phyloP scores from a whole-genome alignment of 2,797 vertebrate species.

The Caiman crocodilus region DNA sequence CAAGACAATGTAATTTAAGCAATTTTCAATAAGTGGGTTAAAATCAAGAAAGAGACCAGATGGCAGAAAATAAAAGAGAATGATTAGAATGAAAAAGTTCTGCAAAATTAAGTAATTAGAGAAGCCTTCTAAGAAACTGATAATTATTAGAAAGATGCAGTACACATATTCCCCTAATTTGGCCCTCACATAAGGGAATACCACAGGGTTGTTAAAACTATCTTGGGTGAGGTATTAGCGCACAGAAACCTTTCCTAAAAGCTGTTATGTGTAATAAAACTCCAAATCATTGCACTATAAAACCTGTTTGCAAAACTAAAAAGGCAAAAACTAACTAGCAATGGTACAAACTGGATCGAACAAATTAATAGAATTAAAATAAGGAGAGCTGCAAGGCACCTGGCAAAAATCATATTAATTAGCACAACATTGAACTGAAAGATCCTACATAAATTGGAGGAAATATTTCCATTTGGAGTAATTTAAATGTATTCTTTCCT shows the following conservation, averaged over 20 bases:
- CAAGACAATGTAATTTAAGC: not conserved
- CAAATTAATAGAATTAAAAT: not conserved
- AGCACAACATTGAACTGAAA: not conserved
- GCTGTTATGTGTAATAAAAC: not conserved
- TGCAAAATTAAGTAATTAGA: not conserved
- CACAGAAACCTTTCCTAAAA: not conserved
- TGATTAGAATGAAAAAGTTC: not conserved
- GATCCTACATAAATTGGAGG: not conserved
- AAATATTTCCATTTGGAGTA: not conserved
- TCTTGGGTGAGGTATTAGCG: not conserved
- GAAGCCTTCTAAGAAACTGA: not conserved
- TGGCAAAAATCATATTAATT: not conserved
- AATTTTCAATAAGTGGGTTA: not conserved
- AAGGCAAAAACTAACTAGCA: not conserved
- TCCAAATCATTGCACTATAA: accelerated
- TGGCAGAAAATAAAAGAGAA: not conserved
- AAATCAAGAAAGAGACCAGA: not conserved
- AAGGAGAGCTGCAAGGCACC: accelerated
- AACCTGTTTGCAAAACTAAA: not conserved
- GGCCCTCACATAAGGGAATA: not conserved
- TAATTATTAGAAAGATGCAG: not conserved
- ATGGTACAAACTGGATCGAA: not conserved
- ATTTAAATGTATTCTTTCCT: not conserved
- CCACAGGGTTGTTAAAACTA: not conserved
- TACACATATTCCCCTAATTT: not conserved